Evolutionary conservation across 2,888 invertebrate genomes (phyloP), one percentile per base, ranked within the genome.

Genomic region (Dasypolia templi): DNA sequence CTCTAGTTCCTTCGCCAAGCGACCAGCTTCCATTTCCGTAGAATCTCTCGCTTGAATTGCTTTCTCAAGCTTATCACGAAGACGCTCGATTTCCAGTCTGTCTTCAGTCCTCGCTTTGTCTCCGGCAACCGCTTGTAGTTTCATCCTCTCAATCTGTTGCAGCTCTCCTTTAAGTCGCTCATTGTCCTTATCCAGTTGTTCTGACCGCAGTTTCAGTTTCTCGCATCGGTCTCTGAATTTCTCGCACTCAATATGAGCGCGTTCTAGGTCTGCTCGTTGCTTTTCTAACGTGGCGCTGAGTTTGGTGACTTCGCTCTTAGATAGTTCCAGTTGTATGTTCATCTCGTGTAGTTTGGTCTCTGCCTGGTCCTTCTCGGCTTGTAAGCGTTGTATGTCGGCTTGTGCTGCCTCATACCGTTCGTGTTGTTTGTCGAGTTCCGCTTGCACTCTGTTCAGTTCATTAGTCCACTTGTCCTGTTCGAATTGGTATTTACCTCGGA

Each of bases 151-250:
- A 84, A 98, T 98, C 91, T 98, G 98, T 83, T 95, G 96, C 79
- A 96, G 82, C 82, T 96, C 96, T 59, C 94, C 93, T 86, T 96
- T 96, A 19, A 96, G 93, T 71, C 96, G 89, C 81, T 96, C 96
- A 78, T 96, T 96, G 82, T 96, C 96, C 86, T 97, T 97, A 88
- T 98, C 98, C 74, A 97, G 92, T 88, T 97, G 97, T 73, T 98
- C 98, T 69, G 97, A 96, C 83, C 97, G 97, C 72, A 97, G 92
- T 88, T 98, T 97, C n/a, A 98, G 95, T 94, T 98, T 98, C 91
- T 99, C 99, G 92, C 98, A 97, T 81, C 98, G 97, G 89, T 99
- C 99, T 87, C 98, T 97, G 81, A 98, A 97, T 95, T 99, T 99
- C 91, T 99, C 99, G 87, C 98, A 97, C 94, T 99, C 99, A 91